Percentiles rank a stretch among this genome's conserved stretches.
Conservation (phyloP, 1,140 invertebrate species). For the Hydropsyche tenuis region DNA sequence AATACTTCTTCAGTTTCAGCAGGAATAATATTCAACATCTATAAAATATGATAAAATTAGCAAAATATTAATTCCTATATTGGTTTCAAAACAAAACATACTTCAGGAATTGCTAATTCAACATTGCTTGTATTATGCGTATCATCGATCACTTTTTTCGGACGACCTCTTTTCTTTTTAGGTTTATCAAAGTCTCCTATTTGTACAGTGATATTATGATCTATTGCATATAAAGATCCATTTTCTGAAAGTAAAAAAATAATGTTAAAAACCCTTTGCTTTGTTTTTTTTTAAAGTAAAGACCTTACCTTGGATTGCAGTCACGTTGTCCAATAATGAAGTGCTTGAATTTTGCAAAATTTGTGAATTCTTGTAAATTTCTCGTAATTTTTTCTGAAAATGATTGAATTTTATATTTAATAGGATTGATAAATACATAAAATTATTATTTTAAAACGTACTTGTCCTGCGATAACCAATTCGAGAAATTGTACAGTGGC, state of each 20-base stretch:
- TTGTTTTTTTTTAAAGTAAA: no score
- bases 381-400: no score
- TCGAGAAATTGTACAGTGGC: constrained; percentile 75
- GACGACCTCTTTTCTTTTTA: constrained; percentile 71
- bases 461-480: constrained; percentile 71
- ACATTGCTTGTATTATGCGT: neutral
- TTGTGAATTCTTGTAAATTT: no score
- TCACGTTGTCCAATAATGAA: no score
- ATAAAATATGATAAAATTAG: neutral
- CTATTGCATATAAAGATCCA: constrained; percentile 48
- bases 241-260: constrained; percentile 46
- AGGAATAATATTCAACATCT: no score
- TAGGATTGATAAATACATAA: neutral
- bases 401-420: neutral
- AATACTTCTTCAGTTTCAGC: neutral
- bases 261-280: no score
- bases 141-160: constrained; percentile 65
- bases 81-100: neutral
- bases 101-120: neutral
- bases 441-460: constrained; percentile 45
- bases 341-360: no score
- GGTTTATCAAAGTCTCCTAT: constrained; percentile 71
- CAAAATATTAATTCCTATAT: neutral
- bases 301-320: no score
- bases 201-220: constrained; percentile 58